Evolutionary conservation across 2,797 vertebrate genomes (phyloP), one percentile per base, ranked within the genome.

Genomic region (Iguana delicatissima): DNA sequence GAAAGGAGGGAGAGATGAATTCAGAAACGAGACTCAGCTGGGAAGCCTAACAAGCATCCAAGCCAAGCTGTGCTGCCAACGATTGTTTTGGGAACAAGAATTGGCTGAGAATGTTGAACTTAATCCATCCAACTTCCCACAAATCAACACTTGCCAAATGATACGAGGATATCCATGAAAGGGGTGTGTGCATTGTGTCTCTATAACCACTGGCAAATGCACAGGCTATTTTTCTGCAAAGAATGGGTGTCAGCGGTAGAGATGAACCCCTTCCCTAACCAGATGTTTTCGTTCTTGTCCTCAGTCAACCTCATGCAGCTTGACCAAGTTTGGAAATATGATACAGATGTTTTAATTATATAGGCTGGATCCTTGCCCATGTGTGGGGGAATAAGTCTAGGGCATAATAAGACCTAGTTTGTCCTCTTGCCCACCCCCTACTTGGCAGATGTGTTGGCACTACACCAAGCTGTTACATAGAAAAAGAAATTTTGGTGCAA

Each of bases 1-100:
- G 26, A 42, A 83, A 22, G 7, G 18, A 16, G n/a, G 29, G 73
- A 35, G 72, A 42, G 26, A 73, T 62, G 24, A 38, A 80, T 26
- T 32, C 46, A 90, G 24, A 83, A 88, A 86, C 86, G 20, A 86
- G 77, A 74, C 77, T 90, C 77, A 86, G 22, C 35, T 62, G 29
- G 32, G 69, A 90, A 52, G 55, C 16, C 42, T 90, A 67, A 50
- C 29, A 35, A 67, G 22, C 38, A 73, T 76, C 84, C 64, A 67
- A 86, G 77, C 69, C 79, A 82, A 87, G 29, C 24, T 38, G 42
- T 76, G 73, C 10, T 82, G 57, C 80, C 69, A 82, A 32, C 1
- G 14, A 50, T 83, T 24, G 24, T 57, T 87, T 6, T 67, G 85
- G 72, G 32, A 55, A 76, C 8, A 83, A 72, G n/a, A 76, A 42